Evolutionary conservation across 1,140 invertebrate species (phyloP).

Genomic region (Globodera rostochiensis): DNA sequence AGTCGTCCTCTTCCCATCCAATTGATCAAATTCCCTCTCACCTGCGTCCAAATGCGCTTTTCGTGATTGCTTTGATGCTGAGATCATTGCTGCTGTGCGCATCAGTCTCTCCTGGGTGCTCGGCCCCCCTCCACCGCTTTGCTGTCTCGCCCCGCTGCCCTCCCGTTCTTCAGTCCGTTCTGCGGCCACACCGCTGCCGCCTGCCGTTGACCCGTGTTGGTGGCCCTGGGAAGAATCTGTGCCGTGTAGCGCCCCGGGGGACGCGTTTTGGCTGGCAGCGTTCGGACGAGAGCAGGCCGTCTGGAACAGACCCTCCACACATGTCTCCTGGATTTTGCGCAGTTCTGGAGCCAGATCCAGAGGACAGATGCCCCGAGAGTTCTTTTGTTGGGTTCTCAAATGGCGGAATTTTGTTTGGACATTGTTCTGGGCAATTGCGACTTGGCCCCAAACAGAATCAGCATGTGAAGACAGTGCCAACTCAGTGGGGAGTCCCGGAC

Average conservation of each 20-base stretch:
- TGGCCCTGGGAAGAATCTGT: neutral
- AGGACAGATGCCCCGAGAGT: conserved; percentile 63
- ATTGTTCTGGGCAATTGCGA: conserved; percentile 22
- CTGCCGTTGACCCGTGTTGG: neutral
- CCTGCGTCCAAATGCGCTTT: conserved; percentile 39
- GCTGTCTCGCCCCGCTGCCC: neutral
- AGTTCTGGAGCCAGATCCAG: conserved; percentile 64
- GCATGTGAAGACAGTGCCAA: conserved; percentile 63
- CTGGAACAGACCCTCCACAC: conserved; percentile 63
- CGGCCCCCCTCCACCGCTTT: neutral
- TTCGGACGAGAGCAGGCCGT: conserved; percentile 38
- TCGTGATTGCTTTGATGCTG: conserved; percentile 30
- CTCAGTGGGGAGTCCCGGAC: conserved; percentile 61
- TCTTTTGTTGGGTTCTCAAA: conserved; percentile 62
- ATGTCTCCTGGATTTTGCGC: conserved; percentile 60
- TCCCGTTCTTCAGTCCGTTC: conserved; percentile 6
- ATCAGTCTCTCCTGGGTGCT: conserved; percentile 31
- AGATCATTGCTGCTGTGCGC: conserved; percentile 40
- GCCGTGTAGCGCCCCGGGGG: neutral
- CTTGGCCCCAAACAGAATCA: conserved; percentile 63
- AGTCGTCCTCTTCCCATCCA: neutral
- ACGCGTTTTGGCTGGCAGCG: neutral
- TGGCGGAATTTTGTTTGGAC: neutral
- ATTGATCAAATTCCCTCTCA: conserved; percentile 2
- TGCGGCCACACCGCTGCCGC: too few species aligned